Evolutionary conservation across 2,888 invertebrate genomes (phyloP), one percentile per base, ranked within the genome.

Genomic region (Lepas anatifera): DNA sequence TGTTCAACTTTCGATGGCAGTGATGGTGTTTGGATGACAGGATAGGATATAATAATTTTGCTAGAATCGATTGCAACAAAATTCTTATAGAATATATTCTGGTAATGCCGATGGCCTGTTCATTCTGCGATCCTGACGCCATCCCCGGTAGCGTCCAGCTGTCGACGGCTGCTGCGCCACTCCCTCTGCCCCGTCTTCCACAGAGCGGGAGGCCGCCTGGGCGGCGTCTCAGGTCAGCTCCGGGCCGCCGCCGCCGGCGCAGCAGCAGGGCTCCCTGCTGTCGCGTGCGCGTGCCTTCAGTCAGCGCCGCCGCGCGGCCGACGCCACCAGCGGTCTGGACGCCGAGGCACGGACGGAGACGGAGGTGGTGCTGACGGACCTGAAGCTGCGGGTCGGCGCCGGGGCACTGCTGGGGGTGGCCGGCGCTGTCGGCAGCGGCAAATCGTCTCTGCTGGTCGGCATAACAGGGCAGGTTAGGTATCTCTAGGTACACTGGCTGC

Each of bases 381-480:
- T 79, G 41, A 74, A 74, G 32, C 50, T 78, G 10, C 74, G 75
- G 25, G 74, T 78, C 2, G 73, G 74, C 63, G 73, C 75, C 72
- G 79, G 79, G 46, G 79, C 78, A 73, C 74, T 81, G 48, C 73
- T 82, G 69, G 82, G 81, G 13, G 72, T 81, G 29, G 79, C 79
- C 75, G 81, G 81, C 6, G 71, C 76, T 52, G 80, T 81, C 16
- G 82, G 81, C 50, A 77, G 79, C 72, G 82, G 82, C 69, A 82
- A 82, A 74, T 78, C 79, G 68, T 80, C 81, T 0, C 75, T 82
- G 13, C 74, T 82, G 1, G 77, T 79, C 29, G 79, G 81, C 4
- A 77, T 81, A 68, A 76, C 80, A 68, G 82, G 82, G 52, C 80
- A 81, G 74, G 81, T 81, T n/a, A n/a, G n/a, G n/a, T n/a, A n/a